Conservation (phyloP, 2,113 vertebrate genomes). For the Falcunculus frontatus region DNA sequence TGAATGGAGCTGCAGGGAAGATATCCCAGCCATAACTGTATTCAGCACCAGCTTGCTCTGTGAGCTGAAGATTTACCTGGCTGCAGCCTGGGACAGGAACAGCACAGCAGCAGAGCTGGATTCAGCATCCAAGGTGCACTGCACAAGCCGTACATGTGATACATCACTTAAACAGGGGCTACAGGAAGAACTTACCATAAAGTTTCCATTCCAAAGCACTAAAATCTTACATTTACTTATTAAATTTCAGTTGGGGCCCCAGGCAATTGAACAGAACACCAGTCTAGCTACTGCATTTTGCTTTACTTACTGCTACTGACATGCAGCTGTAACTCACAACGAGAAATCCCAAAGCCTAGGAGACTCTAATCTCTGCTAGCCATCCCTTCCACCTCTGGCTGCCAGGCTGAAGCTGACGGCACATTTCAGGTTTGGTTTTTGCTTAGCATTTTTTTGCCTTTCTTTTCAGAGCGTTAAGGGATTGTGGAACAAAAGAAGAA, state of each 20-base stretch:
- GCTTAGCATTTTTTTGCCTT: not conserved
- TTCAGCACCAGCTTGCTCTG: not conserved
- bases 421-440: not conserved
- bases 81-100: not conserved
- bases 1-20: not conserved
- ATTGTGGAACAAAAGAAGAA: not conserved
- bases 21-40: not conserved
- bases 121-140: not conserved
- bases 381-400: not conserved
- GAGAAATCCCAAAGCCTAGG: not conserved
- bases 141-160: not conserved
- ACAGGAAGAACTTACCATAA: not conserved
- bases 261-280: not conserved
- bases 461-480: not conserved
- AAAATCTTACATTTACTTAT: conserved; percentile 57
- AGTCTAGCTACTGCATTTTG: not conserved
- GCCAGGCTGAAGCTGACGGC: not conserved
- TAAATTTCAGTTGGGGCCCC: conserved; percentile 36
- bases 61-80: not conserved
- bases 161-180: not conserved
- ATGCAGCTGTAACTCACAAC: not conserved
- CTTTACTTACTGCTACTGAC: conserved; percentile 18
- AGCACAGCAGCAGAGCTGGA: not conserved
- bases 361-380: not conserved
- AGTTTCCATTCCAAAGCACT: conserved; percentile 36